These are phyloP conservation scores for Rhynchonycteris naso DNA, from an alignment of 2,797 vertebrate genomes.

Conservation along the genomic window DNA sequence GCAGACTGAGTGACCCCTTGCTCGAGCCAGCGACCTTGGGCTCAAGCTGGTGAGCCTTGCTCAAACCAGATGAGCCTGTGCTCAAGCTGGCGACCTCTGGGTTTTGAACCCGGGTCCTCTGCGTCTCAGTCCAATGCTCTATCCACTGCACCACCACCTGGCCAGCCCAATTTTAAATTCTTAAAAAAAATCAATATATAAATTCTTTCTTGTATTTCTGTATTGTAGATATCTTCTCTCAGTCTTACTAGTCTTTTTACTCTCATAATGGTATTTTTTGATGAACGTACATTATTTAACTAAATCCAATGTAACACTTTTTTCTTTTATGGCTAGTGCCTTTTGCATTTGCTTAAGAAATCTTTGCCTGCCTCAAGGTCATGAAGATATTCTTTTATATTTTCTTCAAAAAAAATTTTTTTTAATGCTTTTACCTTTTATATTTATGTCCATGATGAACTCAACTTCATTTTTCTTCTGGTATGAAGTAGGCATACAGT, in stretches of 20 bases:
- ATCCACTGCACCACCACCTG: too few species aligned
- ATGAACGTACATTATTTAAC: conserved; percentile 10
- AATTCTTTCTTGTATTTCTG: neutral
- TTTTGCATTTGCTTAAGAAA: conserved; percentile 21
- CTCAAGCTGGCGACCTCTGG: too few species aligned
- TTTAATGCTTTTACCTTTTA: neutral
- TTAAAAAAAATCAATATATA: too few species aligned
- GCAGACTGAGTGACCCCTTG: too few species aligned
- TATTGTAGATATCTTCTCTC: neutral
- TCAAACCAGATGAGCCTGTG: too few species aligned
- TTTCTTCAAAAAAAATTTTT: neutral
- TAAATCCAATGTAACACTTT: neutral
- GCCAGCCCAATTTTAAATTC: too few species aligned
- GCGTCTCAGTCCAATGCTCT: too few species aligned
- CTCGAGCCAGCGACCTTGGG: too few species aligned
- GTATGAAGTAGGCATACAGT: neutral
- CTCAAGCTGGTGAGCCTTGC: too few species aligned
- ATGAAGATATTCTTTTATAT: neutral
- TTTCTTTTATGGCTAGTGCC: neutral
- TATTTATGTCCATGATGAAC: neutral
- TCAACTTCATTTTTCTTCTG: neutral
- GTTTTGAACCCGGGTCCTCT: too few species aligned
- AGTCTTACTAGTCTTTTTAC: neutral
- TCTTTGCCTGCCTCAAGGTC: neutral
- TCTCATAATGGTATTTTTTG: neutral